Evolutionary conservation across 2,888 invertebrate genomes (phyloP).

Genomic region (Galeopsomyia nigrocyanea): DNA sequence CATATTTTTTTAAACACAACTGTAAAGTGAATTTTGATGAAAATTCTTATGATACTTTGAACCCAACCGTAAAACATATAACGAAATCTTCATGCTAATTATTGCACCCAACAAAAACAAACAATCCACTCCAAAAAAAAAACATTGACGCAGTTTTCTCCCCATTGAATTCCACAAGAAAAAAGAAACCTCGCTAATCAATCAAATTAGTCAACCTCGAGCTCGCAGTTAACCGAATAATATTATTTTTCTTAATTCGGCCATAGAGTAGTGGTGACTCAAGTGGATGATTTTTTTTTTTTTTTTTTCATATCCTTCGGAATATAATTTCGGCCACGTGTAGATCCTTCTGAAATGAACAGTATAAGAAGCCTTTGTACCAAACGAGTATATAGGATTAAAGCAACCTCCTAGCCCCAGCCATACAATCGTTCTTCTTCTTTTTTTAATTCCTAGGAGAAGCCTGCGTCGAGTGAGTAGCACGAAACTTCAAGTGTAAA

Average conservation of each 20-base stretch:
- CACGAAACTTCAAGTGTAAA: constrained; percentile 33
- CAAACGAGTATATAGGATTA: neutral
- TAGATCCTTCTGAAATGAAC: neutral
- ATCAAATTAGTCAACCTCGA: too few species aligned
- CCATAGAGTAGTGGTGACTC: neutral
- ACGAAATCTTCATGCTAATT: too few species aligned
- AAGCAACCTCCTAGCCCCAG: constrained; percentile 22
- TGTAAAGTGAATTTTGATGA: too few species aligned
- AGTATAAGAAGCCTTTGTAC: constrained; percentile 36
- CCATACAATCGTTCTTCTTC: constrained; percentile 3
- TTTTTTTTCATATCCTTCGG: neutral
- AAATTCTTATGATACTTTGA: too few species aligned
- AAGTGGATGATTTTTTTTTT: constrained; percentile 2
- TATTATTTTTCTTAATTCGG: constrained; percentile 27
- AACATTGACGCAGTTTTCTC: too few species aligned
- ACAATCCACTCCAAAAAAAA: too few species aligned
- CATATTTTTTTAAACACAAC: too few species aligned
- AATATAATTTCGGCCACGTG: constrained; percentile 27
- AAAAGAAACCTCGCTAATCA: too few species aligned
- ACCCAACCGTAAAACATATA: too few species aligned
- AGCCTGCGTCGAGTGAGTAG: constrained; percentile 16
- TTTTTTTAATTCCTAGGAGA: neutral
- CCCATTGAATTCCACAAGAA: too few species aligned
- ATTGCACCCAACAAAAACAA: too few species aligned
- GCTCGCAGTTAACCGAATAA: neutral